Evolutionary conservation across 1,140 invertebrate genomes (phyloP), one percentile per base, ranked within the genome.

Genomic region (Procambarus virginalis): DNA sequence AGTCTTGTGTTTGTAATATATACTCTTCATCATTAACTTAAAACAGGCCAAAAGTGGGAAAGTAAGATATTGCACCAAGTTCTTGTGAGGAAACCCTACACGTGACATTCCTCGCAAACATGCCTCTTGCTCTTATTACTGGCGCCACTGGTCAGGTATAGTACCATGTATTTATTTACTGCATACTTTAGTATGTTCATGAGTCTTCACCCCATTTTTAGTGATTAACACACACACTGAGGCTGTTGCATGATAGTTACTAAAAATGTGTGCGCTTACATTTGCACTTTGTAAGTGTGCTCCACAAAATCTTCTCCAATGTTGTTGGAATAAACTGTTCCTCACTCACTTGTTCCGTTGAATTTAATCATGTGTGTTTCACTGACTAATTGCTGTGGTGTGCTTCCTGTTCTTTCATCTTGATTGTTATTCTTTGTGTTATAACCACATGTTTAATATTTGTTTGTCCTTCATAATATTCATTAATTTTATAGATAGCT

Each of bases 131-230:
- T 70, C n/a, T 84, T 46, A 51, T 84, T 49, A 84, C 82, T 49
- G 82, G 82, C 73, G 82, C 17, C 14, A 84, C 82, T 48, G 82
- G 82, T 73, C 82, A 84, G 82, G 82, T 84, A 83, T 12, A 60
- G 68, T 45, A 55, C 2, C 14, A n/a, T 82, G 51, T 34, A 5
- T 55, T 51, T 17, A 46, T 22, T 17, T 51, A 22, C 12, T 64
- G 60, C 60, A 64, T 17, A 14, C 20, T 17, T 17, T 17, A 64
- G 20, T 20, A 4, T 20, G 60, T 14, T 17, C 34, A 34, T 34
- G 60, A 4, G 2, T 17, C 17, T 17, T 64, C 14, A 2, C 20
- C 12, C 17, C 34, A 17, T 64, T 17, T 64, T 64, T 20, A 64
- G 17, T 64, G 20, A 14, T 64, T 4, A 17, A 64, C 14, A 17